A percentile compares a stretch with the other conserved stretches of the same genome.
Conservation (phyloP, 2,888 invertebrate genomes). For the Sinelater perroti region DNA sequence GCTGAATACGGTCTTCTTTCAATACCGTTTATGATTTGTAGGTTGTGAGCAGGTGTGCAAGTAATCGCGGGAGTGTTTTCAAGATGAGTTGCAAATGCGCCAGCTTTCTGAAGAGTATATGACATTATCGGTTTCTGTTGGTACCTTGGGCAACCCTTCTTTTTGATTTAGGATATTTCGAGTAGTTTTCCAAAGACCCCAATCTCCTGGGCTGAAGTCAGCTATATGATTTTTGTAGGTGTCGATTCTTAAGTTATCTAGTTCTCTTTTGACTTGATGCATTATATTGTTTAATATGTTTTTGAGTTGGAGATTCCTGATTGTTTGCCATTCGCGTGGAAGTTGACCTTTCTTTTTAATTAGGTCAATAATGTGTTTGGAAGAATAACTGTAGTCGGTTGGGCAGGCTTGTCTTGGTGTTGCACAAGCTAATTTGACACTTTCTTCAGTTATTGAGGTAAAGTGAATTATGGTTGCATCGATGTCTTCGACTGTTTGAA, state of each 20-base stretch:
- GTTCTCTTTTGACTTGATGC: conserved; percentile 14
- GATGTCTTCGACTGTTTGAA: conserved; percentile 9
- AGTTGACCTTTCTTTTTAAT: conserved; percentile 13
- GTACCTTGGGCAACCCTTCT: conserved; percentile 1
- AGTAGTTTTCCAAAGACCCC: not conserved
- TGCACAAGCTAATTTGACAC: conserved; percentile 5
- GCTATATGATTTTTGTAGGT: conserved; percentile 1
- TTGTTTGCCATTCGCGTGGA: conserved; percentile 16
- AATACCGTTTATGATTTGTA: no score
- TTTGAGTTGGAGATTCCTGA: conserved; percentile 10
- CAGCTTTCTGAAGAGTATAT: conserved; percentile 1
- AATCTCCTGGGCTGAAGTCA: conserved; percentile 7
- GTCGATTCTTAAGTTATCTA: conserved; percentile 4
- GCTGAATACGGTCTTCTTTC: not conserved
- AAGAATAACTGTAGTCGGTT: not conserved
- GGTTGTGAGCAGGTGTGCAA: conserved; percentile 6
- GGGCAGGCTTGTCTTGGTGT: not conserved
- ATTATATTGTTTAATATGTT: conserved; percentile 4
- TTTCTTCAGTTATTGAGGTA: conserved; percentile 14
- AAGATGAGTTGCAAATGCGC: not conserved
- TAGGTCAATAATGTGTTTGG: conserved; percentile 11
- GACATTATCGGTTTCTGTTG: not conserved
- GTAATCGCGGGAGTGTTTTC: not conserved
- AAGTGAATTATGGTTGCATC: conserved; percentile 12
- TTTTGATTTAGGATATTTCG: no score